Evolutionary conservation across 2,797 vertebrate genomes (phyloP).

Genomic region (Sarcophilus harrisii): DNA sequence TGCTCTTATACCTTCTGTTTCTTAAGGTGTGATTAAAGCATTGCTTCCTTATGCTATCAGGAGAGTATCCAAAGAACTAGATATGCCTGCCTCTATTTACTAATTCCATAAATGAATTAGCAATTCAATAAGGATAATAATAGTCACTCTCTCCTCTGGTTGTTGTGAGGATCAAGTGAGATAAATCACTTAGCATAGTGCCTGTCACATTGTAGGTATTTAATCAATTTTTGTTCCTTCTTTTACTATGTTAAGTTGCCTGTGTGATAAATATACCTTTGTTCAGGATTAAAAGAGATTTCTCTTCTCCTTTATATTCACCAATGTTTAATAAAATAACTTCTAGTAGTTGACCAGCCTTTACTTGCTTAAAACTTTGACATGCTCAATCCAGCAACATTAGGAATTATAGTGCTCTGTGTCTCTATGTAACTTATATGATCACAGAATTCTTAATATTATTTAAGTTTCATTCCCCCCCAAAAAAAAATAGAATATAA

Average conservation of each 20-base stretch:
- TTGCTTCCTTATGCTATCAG: background rate
- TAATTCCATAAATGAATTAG: background rate
- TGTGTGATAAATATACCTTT: background rate
- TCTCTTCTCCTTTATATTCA: background rate
- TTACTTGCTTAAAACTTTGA: slow-evolving; percentile 42
- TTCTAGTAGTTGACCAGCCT: background rate
- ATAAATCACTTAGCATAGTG: background rate
- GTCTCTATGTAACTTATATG: background rate
- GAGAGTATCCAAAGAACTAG: background rate
- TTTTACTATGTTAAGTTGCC: background rate
- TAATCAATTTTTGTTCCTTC: background rate
- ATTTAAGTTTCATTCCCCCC: background rate
- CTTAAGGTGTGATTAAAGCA: background rate
- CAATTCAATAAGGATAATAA: background rate
- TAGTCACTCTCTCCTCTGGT: background rate
- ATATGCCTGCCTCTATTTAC: background rate
- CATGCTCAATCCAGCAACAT: background rate
- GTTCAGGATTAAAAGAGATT: background rate
- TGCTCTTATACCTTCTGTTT: background rate
- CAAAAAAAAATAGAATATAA: background rate
- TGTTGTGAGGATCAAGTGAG: background rate
- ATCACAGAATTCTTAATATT: background rate
- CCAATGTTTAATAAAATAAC: slow-evolving; percentile 38
- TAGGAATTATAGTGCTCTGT: slow-evolving; percentile 35
- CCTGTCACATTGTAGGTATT: background rate